Evolutionary conservation across 2,888 invertebrate genomes (phyloP).

Genomic region (Lacanobia wlatinum): DNA sequence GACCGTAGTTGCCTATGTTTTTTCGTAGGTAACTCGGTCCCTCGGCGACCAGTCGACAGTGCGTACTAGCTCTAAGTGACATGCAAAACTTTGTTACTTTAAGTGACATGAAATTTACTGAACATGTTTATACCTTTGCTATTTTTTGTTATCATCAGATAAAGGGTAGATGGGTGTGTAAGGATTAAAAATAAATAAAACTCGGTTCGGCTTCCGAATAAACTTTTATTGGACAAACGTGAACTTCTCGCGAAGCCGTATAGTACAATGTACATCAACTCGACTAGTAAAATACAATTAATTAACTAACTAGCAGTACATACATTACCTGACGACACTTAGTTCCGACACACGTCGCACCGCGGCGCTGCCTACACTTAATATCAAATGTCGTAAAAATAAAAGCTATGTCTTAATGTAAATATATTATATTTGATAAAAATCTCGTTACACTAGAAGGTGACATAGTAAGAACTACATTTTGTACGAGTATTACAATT

Average conservation of each 20-base stretch:
- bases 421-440: slow-evolving; percentile 68
- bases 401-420: slow-evolving; percentile 72
- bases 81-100: no score
- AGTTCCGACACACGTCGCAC: slow-evolving; percentile 31
- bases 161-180: background rate
- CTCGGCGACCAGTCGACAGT: no score
- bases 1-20: no score
- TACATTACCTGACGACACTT: slow-evolving; percentile 54
- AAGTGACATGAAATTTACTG: no score
- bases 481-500: slow-evolving; percentile 78
- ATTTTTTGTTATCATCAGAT: background rate
- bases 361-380: slow-evolving; percentile 51
- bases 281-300: slow-evolving; percentile 83
- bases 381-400: slow-evolving; percentile 75
- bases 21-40: no score
- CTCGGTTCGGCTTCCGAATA: slow-evolving; percentile 85
- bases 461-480: slow-evolving; percentile 81
- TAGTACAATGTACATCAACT: slow-evolving; percentile 85
- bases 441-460: slow-evolving; percentile 81
- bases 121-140: background rate
- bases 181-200: slow-evolving; percentile 72
- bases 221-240: slow-evolving; percentile 89
- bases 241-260: slow-evolving; percentile 79
- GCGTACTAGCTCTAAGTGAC: no score
- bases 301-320: slow-evolving; percentile 77